Percentiles rank a stretch among this genome's conserved stretches.
Conservation (phyloP, 53 echinoderm and acorn worm genomes). For the Echinometra lucunter region DNA sequence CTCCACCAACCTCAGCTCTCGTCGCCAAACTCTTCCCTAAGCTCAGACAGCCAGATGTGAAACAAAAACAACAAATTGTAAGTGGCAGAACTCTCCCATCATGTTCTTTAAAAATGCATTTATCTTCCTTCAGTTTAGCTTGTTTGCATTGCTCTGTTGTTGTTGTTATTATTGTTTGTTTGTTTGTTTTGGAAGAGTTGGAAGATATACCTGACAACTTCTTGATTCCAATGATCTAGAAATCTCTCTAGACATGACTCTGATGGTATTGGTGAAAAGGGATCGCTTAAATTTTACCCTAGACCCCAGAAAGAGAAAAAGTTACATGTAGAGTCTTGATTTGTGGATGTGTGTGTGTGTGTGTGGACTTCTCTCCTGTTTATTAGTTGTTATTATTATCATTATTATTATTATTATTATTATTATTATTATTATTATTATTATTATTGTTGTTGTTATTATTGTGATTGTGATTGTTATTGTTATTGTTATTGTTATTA, state of each 20-base stretch:
- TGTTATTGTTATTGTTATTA: not conserved
- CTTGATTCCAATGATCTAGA: no score
- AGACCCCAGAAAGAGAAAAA: not conserved
- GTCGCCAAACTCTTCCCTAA: constrained; percentile 94
- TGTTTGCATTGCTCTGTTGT: no score
- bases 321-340: no score
- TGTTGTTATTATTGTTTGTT: no score
- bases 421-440: not conserved
- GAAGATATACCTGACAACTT: no score
- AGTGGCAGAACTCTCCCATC: not conserved
- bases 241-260: no score
- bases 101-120: not conserved
- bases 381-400: no score
- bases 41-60: constrained; percentile 76
- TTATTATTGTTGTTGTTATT: not conserved
- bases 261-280: no score
- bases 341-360: no score
- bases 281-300: constrained; percentile 45
- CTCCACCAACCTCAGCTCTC: constrained; percentile 90
- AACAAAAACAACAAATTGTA: constrained; percentile 76
- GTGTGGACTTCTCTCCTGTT: no score
- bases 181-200: no score
- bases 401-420: no score
- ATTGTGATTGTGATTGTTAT: not conserved
- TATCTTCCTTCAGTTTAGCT: not conserved